A percentile compares a stretch with the other conserved stretches of the same genome.
These are phyloP conservation scores for Zhengitettix transpicula DNA, from an alignment of 2,888 invertebrate species.

Conservation along the genomic window DNA sequence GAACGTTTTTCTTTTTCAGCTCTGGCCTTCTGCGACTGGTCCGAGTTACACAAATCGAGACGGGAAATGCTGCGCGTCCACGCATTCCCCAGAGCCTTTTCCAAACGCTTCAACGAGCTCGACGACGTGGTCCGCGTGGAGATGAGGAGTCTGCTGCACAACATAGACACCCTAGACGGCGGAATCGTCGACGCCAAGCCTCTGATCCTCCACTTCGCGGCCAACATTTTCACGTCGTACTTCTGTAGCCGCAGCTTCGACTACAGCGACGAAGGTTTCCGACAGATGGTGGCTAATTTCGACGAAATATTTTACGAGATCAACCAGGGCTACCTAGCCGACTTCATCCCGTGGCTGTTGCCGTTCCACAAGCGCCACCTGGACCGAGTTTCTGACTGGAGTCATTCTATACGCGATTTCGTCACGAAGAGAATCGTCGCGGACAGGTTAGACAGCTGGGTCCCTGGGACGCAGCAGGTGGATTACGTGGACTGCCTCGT, in stretches of 20 bases:
- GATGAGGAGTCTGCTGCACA: conserved; percentile 20
- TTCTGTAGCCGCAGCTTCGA: conserved; percentile 38
- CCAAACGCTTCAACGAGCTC: conserved; percentile 33
- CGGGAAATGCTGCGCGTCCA: conserved; percentile 39
- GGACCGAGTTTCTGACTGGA: conserved; percentile 30
- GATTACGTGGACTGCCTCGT: conserved; percentile 43
- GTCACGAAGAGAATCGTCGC: conserved; percentile 32
- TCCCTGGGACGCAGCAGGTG: conserved; percentile 17
- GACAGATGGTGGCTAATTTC: conserved; percentile 34
- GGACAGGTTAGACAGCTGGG: conserved; percentile 24
- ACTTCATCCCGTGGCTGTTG: conserved; percentile 44
- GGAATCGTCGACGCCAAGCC: conserved; percentile 26
- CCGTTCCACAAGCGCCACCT: conserved; percentile 35
- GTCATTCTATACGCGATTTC: conserved; percentile 35
- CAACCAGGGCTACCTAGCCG: conserved; percentile 47
- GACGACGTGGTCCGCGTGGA: conserved; percentile 31
- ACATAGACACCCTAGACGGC: conserved; percentile 16
- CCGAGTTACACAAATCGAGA: conserved; percentile 39
- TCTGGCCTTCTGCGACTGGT: conserved; percentile 53
- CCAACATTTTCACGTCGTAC: conserved; percentile 42
- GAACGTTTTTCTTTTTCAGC: conserved; percentile 27
- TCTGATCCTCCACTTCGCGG: conserved; percentile 30
- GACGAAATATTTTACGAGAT: conserved; percentile 49
- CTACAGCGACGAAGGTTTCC: conserved; percentile 29
- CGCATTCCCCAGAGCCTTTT: conserved; percentile 39